Base-by-base conservation (phyloP, 2,113 vertebrate genomes). In the Ceratotherium simum region DNA sequence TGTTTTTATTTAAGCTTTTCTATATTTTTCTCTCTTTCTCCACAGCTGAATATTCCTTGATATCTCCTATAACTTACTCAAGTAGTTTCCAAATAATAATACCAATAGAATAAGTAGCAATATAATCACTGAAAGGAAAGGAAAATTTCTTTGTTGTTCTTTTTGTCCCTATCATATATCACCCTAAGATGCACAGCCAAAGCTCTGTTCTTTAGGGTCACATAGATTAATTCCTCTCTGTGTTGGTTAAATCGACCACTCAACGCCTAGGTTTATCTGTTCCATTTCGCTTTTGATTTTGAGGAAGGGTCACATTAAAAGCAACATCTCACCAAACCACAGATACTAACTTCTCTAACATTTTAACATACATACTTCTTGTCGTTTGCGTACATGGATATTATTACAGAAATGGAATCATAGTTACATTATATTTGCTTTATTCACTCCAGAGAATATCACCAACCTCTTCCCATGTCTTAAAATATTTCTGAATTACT, bases 281-380 rank as follows among this genome's bases (percentile, higher is more conserved):
- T 90, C 83, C 80, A 16, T 73, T 88, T 91, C 54, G 39, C 21
- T 90, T 90, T 65, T n/a, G 36, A 42, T 46, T 95, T 87, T 88
- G 80, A 80, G 70, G 48, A 93, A 78, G 16, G 18, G 8, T 56
- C 58, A 67, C 12, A 11, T 25, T n/a, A 70, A 78, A 87, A 86
- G 33, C 21, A 73, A 84, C 39, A 70, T 72, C 62, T 82, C n/a
- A 25, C 12, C 56, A 42, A 60, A 82, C 8, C 42, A 48, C 25
- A 36, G 56, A 27, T 25, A 14, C 7, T 64, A 27, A 51, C 29
- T 27, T 31, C 60, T 39, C 64, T 36, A 67, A 11, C 29, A n/a
- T 90, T 87, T 58, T 42, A 27, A 33, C 31, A 13, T 3, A 4
- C 4, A 10, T 39, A 29, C 29, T 56, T 90, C 83, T 70, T 58